Base-by-base conservation (phyloP, 2,113 vertebrate species). In the Takifugu bimaculatus region DNA sequence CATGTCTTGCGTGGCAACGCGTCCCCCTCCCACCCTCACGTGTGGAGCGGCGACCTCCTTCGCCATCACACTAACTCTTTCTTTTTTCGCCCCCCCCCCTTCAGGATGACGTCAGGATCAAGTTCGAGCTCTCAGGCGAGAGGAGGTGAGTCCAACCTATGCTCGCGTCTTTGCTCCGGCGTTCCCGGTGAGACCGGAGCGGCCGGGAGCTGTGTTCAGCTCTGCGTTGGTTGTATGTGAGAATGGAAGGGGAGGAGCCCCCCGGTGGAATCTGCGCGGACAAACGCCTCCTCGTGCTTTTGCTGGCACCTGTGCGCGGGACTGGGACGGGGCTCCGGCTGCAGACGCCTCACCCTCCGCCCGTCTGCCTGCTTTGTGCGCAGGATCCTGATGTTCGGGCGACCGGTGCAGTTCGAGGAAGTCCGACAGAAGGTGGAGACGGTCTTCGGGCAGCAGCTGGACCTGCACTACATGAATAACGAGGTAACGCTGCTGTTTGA, bases 51-150 rank as follows among this genome's bases (percentile, higher is more conserved):
- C 29, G 0, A 6, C 20, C 20, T 20, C 20, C 20, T 20, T 20
- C 20, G 20, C 20, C 20, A 20, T 20, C 20, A 20, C 20, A 20
- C 20, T 20, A 20, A 20, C 20, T 6, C 50, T 54, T 3, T 14
- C 11, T 53, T 13, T 45, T 49, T 48, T 39, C 32, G 10, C 1
- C 1, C 43, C 11, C 1, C n/a, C 26, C 50, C n/a, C 10, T 50
- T 50, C 89, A 98, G 96, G 94, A 92, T 26, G 95, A 98, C 45
- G 91, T 98, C 75, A 93, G 96, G 88, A 95, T 98, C 64, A 98
- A 98, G 88, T 98, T 98, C 90, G 96, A 98, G 75, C 92, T 94
- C 80, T 93, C 92, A 0, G 96, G 94, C 63, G 96, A 98, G 81
- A 93, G 93, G 66, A 89, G 96, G 96, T 98, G 70, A 92, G 77